Evolutionary conservation across 2,797 vertebrate species (phyloP).

Genomic region (Fratercula arctica): DNA sequence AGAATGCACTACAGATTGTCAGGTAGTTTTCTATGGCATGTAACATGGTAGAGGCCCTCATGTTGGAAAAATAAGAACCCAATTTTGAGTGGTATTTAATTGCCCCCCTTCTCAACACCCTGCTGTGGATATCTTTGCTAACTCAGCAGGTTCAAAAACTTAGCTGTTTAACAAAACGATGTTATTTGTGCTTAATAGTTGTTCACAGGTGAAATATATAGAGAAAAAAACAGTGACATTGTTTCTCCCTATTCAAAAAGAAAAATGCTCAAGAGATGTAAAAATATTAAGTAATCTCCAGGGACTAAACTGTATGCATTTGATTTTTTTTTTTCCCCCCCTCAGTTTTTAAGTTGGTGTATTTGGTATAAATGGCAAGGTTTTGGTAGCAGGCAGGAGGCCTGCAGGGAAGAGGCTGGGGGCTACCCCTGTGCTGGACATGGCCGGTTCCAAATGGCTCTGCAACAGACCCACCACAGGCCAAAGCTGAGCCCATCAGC

Average conservation of each 20-base stretch:
- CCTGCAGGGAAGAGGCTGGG: not conserved
- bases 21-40: not conserved
- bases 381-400: not conserved
- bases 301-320: not conserved
- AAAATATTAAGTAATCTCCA: not conserved
- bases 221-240: not conserved
- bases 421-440: not conserved
- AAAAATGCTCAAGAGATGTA: not conserved
- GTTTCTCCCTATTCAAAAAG: not conserved
- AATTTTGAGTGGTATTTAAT: not conserved
- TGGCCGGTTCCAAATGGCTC: not conserved
- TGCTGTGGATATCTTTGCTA: not conserved
- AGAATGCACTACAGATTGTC: conserved; percentile 37
- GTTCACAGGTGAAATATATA: not conserved
- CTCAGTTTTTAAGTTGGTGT: not conserved
- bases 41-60: not conserved
- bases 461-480: not conserved
- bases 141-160: not conserved
- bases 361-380: too few species aligned
- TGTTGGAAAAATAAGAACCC: not conserved
- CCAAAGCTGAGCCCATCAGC: not conserved
- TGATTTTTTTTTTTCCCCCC: not conserved
- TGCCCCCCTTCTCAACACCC: not conserved
- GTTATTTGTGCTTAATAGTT: not conserved
- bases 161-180: not conserved